These are phyloP conservation scores for Brachionus calyciflorus DNA, from an alignment of 1,140 invertebrate genomes.

Conservation along the genomic window DNA sequence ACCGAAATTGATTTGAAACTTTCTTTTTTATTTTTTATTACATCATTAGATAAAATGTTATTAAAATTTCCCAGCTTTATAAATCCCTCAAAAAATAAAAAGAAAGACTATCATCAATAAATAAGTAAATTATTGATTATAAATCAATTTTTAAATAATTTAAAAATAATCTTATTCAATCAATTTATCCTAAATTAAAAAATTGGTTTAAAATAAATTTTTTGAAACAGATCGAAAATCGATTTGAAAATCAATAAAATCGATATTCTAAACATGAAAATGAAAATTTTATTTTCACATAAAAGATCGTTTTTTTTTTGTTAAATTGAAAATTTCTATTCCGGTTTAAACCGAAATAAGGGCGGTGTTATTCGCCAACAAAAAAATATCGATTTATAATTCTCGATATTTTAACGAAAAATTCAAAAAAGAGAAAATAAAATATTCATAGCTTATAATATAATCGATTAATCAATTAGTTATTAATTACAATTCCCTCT, in stretches of 20 bases:
- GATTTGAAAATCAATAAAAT: neutral
- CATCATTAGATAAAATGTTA: neutral
- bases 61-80: conserved; percentile 16
- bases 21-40: no score
- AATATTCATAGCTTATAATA: no score
- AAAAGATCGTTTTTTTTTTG: neutral
- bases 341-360: conserved; percentile 4
- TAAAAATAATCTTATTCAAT: neutral
- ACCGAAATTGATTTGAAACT: conserved; percentile 1
- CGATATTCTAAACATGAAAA: neutral
- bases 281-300: neutral
- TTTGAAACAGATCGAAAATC: neutral
- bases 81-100: neutral
- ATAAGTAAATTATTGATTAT: no score
- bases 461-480: no score
- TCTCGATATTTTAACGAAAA: neutral
- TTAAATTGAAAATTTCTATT: neutral
- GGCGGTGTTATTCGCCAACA: neutral
- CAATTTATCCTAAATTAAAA: neutral
- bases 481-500: no score
- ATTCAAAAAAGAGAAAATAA: no score
- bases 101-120: no score
- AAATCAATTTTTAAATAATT: no score
- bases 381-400: conserved; percentile 4
- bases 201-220: no score